Evolutionary conservation across 23 tunicate genomes (phyloP).

Genomic region (Styela clava): DNA sequence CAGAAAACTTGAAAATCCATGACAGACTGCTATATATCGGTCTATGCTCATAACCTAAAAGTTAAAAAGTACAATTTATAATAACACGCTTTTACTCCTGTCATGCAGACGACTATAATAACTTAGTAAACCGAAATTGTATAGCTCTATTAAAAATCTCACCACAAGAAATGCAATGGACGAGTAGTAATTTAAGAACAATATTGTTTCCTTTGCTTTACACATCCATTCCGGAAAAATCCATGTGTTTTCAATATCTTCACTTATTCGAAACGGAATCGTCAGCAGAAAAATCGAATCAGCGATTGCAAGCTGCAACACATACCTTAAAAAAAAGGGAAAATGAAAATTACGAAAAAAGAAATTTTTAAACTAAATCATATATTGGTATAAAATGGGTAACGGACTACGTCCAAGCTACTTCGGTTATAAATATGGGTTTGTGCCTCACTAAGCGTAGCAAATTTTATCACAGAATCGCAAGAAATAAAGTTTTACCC

Average conservation of each 20-base stretch:
- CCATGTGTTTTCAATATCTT: conserved; percentile 40
- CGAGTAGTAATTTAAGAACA: conserved; percentile 40
- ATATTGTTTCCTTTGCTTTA: conserved; percentile 36
- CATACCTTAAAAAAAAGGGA: background rate
- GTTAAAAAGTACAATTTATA: no score
- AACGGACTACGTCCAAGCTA: background rate
- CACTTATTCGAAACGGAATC: conserved; percentile 41
- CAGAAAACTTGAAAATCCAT: conserved; percentile 33
- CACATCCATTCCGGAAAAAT: conserved; percentile 46
- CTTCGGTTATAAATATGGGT: background rate
- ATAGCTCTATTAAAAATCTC: no score
- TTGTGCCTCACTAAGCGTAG: background rate
- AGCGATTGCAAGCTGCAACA: conserved; percentile 31
- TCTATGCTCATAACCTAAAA: conserved; percentile 74
- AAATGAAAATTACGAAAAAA: background rate
- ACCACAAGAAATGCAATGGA: conserved; percentile 60
- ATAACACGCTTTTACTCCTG: no score
- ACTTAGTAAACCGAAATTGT: no score
- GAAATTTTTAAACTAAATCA: no score
- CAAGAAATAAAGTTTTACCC: no score
- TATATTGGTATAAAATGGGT: no score
- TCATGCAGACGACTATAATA: no score
- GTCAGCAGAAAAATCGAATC: conserved; percentile 66
- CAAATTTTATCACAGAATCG: no score
- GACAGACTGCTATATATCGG: conserved; percentile 87